Evolutionary conservation across 1,140 invertebrate species (phyloP).

Genomic region (Bombus picipes): DNA sequence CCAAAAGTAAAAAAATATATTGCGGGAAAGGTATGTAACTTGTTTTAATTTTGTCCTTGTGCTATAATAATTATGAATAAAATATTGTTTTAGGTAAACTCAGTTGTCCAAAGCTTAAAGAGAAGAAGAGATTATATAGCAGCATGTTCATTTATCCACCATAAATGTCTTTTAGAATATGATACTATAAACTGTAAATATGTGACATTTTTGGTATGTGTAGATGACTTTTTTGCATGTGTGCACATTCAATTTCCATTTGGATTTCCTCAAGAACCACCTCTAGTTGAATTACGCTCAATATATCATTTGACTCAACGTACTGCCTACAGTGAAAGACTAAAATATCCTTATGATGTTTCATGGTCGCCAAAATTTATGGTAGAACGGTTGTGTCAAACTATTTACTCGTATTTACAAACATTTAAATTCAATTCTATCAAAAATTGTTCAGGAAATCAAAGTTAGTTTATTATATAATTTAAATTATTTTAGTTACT

Average conservation of each 20-base stretch:
- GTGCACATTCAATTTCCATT: constrained; percentile 66
- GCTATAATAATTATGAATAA: background rate
- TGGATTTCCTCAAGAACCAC: constrained; percentile 70
- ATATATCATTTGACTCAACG: constrained; percentile 66
- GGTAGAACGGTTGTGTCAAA: constrained; percentile 22
- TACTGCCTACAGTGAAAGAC: constrained; percentile 24
- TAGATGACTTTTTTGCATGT: constrained; percentile 64
- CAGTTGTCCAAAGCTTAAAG: constrained; percentile 40
- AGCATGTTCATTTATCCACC: constrained; percentile 40
- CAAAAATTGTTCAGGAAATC: constrained; percentile 37
- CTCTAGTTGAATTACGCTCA: constrained; percentile 67
- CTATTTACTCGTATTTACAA: constrained; percentile 14
- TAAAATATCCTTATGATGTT: constrained; percentile 13
- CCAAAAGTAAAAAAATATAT: constrained; percentile 82
- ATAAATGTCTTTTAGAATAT: constrained; percentile 68
- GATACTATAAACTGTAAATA: constrained; percentile 65
- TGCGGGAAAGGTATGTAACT: constrained; percentile 80
- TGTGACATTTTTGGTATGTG: constrained; percentile 60
- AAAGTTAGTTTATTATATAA: background rate
- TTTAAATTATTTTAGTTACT: constrained; percentile 38
- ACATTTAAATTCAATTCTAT: constrained; percentile 57
- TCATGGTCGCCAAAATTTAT: constrained; percentile 1
- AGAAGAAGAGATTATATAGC: constrained; percentile 64
- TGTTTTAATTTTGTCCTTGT: background rate
- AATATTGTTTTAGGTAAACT: constrained; percentile 66